phyloP scores from a whole-genome alignment of 2,797 vertebrate species.

The Prunella strophiata region DNA sequence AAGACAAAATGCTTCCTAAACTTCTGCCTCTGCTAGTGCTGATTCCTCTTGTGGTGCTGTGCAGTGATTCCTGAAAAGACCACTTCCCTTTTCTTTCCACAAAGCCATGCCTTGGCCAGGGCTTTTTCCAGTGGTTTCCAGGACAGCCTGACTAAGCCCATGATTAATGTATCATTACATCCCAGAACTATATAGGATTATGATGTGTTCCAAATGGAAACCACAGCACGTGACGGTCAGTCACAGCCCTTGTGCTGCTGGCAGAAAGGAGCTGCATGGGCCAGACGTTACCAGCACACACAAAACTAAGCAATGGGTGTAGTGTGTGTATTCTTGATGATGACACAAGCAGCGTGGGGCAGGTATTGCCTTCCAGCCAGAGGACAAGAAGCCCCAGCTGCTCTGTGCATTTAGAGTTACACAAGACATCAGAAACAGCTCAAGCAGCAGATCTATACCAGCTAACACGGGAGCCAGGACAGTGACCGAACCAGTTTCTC shows the following conservation, averaged over 20 bases:
- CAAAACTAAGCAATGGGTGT: background rate
- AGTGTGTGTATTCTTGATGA: background rate
- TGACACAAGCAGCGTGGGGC: background rate
- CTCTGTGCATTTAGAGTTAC: background rate
- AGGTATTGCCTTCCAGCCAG: background rate
- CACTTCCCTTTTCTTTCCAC: background rate
- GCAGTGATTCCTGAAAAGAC: background rate
- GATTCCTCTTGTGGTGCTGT: background rate
- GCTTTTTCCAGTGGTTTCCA: background rate
- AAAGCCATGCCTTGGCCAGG: background rate
- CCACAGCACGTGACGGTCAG: background rate
- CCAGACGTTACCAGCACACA: background rate
- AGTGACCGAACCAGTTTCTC: background rate
- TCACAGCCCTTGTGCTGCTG: background rate
- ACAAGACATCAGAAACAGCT: background rate
- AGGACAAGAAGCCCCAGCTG: background rate
- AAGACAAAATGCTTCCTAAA: background rate
- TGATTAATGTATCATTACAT: background rate
- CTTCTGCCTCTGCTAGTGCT: background rate
- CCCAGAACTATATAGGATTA: background rate
- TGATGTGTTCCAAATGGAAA: slow-evolving; percentile 18
- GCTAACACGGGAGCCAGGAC: background rate
- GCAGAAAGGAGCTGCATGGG: background rate
- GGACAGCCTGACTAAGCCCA: background rate
- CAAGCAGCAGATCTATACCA: background rate